Percentiles rank a stretch among this genome's conserved stretches.
These are phyloP conservation scores for Ethmia dodecea DNA, from an alignment of 2,888 invertebrate species.

Conservation along the genomic window DNA sequence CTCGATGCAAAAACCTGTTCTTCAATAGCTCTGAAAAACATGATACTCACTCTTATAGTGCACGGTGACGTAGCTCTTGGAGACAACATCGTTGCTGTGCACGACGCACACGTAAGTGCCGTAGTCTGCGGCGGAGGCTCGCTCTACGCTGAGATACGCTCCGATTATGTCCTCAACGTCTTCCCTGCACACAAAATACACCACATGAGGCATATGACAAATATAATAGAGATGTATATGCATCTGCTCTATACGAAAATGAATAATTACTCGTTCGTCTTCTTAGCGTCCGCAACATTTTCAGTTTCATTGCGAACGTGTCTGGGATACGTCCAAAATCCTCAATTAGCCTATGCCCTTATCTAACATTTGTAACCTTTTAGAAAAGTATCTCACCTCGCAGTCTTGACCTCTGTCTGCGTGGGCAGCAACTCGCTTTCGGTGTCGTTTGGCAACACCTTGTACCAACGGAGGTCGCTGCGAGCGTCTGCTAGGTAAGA, in stretches of 20 bases:
- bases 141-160: slow-evolving; percentile 80
- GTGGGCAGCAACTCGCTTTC: slow-evolving; percentile 56
- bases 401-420: slow-evolving; percentile 57
- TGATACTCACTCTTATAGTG: slow-evolving; percentile 72
- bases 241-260: too few species aligned
- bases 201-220: too few species aligned
- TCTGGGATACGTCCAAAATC: too few species aligned
- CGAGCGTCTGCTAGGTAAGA: slow-evolving; percentile 84
- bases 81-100: slow-evolving; percentile 79
- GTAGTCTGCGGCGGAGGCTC: slow-evolving; percentile 80
- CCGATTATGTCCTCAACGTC: slow-evolving; percentile 85
- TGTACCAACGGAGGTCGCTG: slow-evolving; percentile 84
- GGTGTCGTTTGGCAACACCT: slow-evolving; percentile 76
- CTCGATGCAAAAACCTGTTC: too few species aligned
- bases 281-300: too few species aligned
- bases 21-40: too few species aligned
- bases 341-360: too few species aligned
- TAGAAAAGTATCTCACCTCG: slow-evolving; percentile 53
- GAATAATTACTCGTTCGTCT: too few species aligned
- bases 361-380: too few species aligned
- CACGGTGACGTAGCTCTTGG: slow-evolving; percentile 68
- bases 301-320: too few species aligned
- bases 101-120: slow-evolving; percentile 84
- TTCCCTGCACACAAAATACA: too few species aligned
- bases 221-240: too few species aligned